Evolutionary conservation across 2,888 invertebrate species (phyloP), one percentile per base, ranked within the genome.

Genomic region (Muschampia plurimacula): DNA sequence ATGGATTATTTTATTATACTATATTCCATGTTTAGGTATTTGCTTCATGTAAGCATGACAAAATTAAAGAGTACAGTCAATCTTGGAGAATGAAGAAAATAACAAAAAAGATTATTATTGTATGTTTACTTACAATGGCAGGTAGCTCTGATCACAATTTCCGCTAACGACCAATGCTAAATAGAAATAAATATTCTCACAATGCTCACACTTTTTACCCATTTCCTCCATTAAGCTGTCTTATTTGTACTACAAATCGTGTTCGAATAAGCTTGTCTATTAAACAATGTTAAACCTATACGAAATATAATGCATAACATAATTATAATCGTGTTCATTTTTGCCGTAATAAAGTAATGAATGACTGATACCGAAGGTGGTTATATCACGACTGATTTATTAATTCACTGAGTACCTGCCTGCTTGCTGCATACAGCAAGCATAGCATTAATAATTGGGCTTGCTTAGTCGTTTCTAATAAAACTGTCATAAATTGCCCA

Each of bases 401-500:
- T 82, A 76, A 67, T 68, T 67, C 70, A 67, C 28, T 57, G 28
- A 57, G 49, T 74, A 77, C 72, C 69, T 75, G 71, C 36, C 59
- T 55, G 59, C 65, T 28, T 75, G 79, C 85, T 84, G 81, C 82
- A 79, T 82, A 22, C 22, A 22, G 22, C 1, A 22, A 22, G 22
- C 22, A 22, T 39, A 84, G 84, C 80, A 80, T 79, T 68, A 75
- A 81, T 79, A 79, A 77, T 75, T 82, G 79, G 77, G 80, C 79
- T 79, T 82, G 78, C 80, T 75, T 79, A 80, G 79, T 82, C 77
- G 78, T 76, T 79, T 80, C 77, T 77, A 83, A 83, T 86, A 83
- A 83, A 86, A 83, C 77, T 79, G 78, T 80, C 81, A 81, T 86
- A 83, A 86, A 84, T 82, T 78, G 76, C 78, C 67, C 77, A 77